Conservation (phyloP, 2,888 invertebrate genomes). For the Eubasilissa splendida region DNA sequence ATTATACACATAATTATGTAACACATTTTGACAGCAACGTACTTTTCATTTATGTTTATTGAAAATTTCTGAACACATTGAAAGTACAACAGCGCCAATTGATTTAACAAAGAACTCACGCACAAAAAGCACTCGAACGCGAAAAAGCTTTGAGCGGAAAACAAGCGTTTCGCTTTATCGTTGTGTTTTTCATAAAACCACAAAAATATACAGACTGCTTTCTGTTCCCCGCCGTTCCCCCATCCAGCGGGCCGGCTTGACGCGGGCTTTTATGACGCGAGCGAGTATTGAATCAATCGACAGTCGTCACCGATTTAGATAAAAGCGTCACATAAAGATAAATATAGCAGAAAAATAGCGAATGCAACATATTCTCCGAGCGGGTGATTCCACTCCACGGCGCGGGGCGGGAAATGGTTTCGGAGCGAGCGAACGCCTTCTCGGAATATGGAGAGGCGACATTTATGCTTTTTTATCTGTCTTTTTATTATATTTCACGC, state of each 20-base stretch:
- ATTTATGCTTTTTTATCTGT: conserved; percentile 54
- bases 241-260: conserved; percentile 20
- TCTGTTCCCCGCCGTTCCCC: background rate
- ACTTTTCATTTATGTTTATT: too few species aligned
- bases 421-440: conserved; percentile 42
- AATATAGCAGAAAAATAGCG: conserved; percentile 58
- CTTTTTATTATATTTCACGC: conserved; percentile 45
- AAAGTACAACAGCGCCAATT: too few species aligned
- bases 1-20: too few species aligned
- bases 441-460: conserved; percentile 51
- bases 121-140: conserved; percentile 16
- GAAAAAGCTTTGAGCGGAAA: conserved; percentile 50
- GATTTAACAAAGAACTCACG: background rate
- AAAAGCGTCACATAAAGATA: conserved; percentile 58
- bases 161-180: conserved; percentile 54
- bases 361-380: conserved; percentile 57
- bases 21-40: too few species aligned
- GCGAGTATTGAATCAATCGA: conserved; percentile 57
- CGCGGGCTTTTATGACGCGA: conserved; percentile 52
- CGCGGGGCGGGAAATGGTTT: conserved; percentile 34
- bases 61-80: too few species aligned
- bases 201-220: conserved; percentile 23
- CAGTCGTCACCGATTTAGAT: conserved; percentile 59
- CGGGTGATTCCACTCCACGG: conserved; percentile 42
- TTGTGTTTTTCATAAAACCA: conserved; percentile 36